Evolutionary conservation across 30 jellyfish, hydroid and myxozoan species (phyloP).

Genomic region (Aurelia sp.): DNA sequence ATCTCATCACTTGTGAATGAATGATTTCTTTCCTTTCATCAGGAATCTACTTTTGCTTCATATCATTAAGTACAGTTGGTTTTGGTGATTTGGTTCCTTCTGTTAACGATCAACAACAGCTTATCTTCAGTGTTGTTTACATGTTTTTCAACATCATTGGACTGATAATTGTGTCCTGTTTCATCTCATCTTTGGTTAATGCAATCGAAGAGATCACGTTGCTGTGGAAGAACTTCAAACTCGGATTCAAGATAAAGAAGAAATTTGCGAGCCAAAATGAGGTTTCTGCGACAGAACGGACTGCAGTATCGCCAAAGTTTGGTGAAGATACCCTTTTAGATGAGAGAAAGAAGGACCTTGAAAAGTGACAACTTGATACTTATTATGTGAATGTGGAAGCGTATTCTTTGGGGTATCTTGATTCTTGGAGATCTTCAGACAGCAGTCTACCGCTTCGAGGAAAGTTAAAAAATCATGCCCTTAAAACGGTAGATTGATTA

Average conservation of each 20-base stretch:
- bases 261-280: background rate
- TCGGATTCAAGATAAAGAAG: background rate
- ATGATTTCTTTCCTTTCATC: background rate
- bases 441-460: too few relatives aligned
- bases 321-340: background rate
- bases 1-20: constrained; percentile 16
- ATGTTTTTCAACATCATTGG: constrained; percentile 53
- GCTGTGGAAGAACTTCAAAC: constrained; percentile 15
- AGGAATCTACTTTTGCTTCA: constrained; percentile 50
- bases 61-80: constrained; percentile 51
- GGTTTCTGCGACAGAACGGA: background rate
- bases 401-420: too few relatives aligned
- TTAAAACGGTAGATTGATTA: too few relatives aligned
- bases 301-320: background rate
- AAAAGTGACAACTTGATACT: too few relatives aligned
- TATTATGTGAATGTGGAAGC: too few relatives aligned
- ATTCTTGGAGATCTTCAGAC: too few relatives aligned
- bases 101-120: background rate
- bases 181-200: constrained; percentile 1
- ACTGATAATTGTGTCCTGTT: constrained; percentile 14
- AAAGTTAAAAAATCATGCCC: too few relatives aligned
- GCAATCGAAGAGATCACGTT: constrained; percentile 21
- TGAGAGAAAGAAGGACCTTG: background rate
- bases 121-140: constrained; percentile 8
- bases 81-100: constrained; percentile 53